Base-by-base conservation (phyloP, 2,797 vertebrate genomes). In the Hapalemur alaotrensis region DNA sequence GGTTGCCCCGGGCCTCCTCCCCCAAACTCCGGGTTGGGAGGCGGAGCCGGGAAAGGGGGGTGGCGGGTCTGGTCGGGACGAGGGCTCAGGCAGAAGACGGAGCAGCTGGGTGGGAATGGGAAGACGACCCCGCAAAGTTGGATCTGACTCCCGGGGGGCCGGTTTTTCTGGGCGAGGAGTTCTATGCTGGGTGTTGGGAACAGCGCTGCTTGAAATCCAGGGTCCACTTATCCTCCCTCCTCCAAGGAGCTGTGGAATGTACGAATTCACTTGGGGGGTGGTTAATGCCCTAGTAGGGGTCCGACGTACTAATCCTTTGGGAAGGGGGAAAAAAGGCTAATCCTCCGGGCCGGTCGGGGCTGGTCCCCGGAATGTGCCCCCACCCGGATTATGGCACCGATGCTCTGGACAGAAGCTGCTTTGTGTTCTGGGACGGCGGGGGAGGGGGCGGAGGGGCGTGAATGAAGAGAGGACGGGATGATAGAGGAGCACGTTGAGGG, bases 321-420 rank as follows among this genome's bases (percentile, higher is more conserved):
- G 82, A 67, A 7, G 46, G 90, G 95, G 95, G 89, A 92, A 35
- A 93, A 87, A 87, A 83, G 81, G 87, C 76, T 98, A 98, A 98
- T 98, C 97, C 96, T 81, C 67, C 20, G 94, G 98, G 98, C 98
- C 95, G 97, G 98, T 98, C 83, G 13, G 97, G 98, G 97, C 98
- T 80, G 93, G 98, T 98, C 98, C 97, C 95, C 95, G 98, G 98
- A 98, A 98, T 98, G 98, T 67, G 96, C 95, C 97, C 96, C 98
- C 91, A 97, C 87, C 96, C 83, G 98, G 97, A 98, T 98, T 97
- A 98, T 96, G 96, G 90, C 94, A 89, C 90, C 30, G 72, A 93
- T 88, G 93, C 61, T 82, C 48, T 52, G 97, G 88, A 98, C 97
- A 98, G 97, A 97, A 91, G 97, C 88, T 78, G 96, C 97, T 97